Percentiles rank a stretch among this genome's conserved stretches.
Evolutionary conservation across 2,113 vertebrate species (phyloP).

Genomic region (Irena cyanogastra): DNA sequence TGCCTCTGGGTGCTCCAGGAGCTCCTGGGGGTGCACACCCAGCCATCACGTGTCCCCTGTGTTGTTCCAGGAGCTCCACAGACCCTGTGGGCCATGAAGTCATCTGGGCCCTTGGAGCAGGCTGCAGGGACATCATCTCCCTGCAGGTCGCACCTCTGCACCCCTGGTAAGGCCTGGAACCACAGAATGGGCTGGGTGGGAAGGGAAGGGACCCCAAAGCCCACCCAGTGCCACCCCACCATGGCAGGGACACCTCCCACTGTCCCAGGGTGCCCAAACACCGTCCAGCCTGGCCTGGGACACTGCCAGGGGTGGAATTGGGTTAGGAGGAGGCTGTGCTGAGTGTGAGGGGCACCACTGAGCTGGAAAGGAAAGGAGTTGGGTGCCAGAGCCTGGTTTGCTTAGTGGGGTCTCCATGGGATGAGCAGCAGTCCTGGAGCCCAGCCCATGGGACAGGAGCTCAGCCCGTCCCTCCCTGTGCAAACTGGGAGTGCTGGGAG

Average conservation of each 20-base stretch:
- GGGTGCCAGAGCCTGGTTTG: neutral
- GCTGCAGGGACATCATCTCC: slow-evolving; percentile 98
- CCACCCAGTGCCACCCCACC: neutral
- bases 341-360: too few relatives aligned
- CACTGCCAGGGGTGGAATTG: neutral
- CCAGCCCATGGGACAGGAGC: rapidly evolving
- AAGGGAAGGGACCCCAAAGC: neutral
- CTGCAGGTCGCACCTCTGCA: slow-evolving; percentile 96
- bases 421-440: neutral
- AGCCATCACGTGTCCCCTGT: neutral
- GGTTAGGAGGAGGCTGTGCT: neutral
- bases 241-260: neutral
- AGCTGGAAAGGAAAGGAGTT: neutral
- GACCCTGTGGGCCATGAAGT: slow-evolving; percentile 97
- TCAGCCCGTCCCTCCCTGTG: neutral
- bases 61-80: slow-evolving; percentile 85
- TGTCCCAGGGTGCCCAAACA: neutral
- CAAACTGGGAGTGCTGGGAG: neutral
- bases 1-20: neutral
- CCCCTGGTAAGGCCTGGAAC: slow-evolving; percentile 81
- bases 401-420: rapidly evolving
- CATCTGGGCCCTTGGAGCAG: slow-evolving; percentile 96
- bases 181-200: neutral
- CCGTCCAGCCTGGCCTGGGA: neutral
- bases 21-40: neutral